Conservation (phyloP, 2,113 vertebrate genomes). For the Indicator maculatus region DNA sequence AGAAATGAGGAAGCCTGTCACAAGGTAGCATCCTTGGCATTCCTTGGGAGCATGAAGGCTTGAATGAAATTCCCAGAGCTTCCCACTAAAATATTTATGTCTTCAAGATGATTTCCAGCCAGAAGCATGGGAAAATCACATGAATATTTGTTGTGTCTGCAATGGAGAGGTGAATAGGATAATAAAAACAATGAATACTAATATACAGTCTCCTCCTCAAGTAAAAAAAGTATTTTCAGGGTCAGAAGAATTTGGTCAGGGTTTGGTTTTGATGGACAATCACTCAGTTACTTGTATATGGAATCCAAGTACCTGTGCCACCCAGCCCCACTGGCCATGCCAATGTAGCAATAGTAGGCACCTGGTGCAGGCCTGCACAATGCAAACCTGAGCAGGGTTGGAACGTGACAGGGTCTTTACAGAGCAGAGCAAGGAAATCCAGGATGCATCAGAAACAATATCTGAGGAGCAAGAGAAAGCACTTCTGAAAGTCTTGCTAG, state of each 20-base stretch:
- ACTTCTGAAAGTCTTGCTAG: background rate
- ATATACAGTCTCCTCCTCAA: background rate
- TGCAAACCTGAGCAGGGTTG: background rate
- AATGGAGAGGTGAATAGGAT: background rate
- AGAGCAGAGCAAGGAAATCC: background rate
- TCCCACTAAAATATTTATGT: background rate
- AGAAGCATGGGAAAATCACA: background rate
- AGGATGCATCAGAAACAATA: accelerated
- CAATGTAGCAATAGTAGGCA: background rate
- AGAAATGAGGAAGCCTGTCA: background rate
- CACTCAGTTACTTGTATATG: background rate
- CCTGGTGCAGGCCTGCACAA: background rate
- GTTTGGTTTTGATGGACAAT: background rate
- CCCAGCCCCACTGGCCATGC: background rate
- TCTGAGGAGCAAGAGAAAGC: background rate
- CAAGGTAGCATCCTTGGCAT: background rate
- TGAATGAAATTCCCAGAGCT: background rate
- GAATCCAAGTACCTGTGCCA: background rate
- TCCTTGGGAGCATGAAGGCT: background rate
- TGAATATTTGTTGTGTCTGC: background rate
- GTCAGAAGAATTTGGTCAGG: background rate
- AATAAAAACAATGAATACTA: background rate
- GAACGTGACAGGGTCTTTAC: background rate
- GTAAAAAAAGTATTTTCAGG: background rate
- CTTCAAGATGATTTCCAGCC: background rate